Percentiles rank a stretch among this genome's conserved stretches.
Conservation (phyloP, 2,888 invertebrate species). For the Caenorhabditis angaria region DNA sequence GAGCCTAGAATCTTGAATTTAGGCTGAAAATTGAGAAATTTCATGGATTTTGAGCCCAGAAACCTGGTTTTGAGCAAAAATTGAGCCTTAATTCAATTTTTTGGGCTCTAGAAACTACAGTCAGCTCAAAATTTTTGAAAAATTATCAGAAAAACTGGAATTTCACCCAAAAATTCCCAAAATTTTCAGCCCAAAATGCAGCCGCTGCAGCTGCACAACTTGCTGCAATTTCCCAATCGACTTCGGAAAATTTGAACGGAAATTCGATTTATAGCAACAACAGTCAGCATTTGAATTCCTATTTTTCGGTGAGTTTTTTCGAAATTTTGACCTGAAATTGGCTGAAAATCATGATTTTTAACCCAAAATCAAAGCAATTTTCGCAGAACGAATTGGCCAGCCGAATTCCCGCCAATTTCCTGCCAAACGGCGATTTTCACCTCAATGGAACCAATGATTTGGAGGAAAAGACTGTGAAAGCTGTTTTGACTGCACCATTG, state of each 20-base stretch:
- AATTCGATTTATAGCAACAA: not conserved
- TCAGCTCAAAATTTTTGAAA: too few species aligned
- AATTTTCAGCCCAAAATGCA: conserved; percentile 8
- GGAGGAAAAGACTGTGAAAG: conserved; percentile 47
- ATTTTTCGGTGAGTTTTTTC: not conserved
- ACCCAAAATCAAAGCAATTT: not conserved
- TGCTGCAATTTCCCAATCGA: not conserved
- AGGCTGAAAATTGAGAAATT: too few species aligned
- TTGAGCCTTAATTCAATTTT: too few species aligned
- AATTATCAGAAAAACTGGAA: too few species aligned
- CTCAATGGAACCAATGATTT: conserved; percentile 36
- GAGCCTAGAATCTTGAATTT: too few species aligned
- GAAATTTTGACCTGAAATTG: not conserved
- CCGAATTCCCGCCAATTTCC: conserved; percentile 14
- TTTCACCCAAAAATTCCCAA: too few species aligned
- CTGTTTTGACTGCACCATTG: conserved; percentile 35
- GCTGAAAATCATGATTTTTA: not conserved
- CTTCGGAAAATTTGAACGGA: not conserved
- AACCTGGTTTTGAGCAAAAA: too few species aligned
- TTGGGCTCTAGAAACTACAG: too few species aligned
- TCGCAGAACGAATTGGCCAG: conserved; percentile 5
- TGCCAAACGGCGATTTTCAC: conserved; percentile 38
- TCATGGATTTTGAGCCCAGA: too few species aligned
- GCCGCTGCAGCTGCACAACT: conserved; percentile 16
- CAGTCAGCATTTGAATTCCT: conserved; percentile 1